Conservation (phyloP, 2,113 vertebrate genomes). For the Tautogolabrus adspersus region DNA sequence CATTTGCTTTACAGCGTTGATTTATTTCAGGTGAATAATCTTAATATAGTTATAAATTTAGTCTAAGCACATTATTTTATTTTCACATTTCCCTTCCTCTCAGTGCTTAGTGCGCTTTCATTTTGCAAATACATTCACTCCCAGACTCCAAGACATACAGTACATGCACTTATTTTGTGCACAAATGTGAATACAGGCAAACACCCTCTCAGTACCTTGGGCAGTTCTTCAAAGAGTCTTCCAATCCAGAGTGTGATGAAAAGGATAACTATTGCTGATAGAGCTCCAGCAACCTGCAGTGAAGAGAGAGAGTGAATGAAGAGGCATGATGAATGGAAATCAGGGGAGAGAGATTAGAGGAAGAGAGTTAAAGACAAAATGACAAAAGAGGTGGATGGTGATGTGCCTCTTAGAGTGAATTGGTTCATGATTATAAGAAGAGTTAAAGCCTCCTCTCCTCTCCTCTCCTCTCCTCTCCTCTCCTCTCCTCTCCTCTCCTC, state of each 20-base stretch:
- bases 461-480: slow-evolving; percentile 16
- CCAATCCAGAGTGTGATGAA: slow-evolving; percentile 92
- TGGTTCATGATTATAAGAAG: slow-evolving; percentile 25
- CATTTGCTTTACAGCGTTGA: too few relatives aligned
- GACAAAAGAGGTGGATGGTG: slow-evolving; percentile 24
- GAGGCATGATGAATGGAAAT: slow-evolving; percentile 27
- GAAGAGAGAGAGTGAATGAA: background rate
- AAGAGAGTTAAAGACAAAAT: background rate
- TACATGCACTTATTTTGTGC: background rate
- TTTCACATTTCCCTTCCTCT: background rate
- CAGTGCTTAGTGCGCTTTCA: background rate
- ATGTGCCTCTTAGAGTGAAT: slow-evolving; percentile 9
- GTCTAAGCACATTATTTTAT: background rate
- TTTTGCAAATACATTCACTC: slow-evolving; percentile 5
- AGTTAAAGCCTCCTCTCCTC: slow-evolving; percentile 13
- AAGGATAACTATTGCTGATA: slow-evolving; percentile 91
- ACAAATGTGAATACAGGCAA: background rate
- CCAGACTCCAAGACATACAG: slow-evolving; percentile 4
- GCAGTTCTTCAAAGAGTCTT: slow-evolving; percentile 89
- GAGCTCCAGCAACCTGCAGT: slow-evolving; percentile 87
- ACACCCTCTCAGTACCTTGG: slow-evolving; percentile 86
- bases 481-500: too few relatives aligned
- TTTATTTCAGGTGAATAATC: too few relatives aligned
- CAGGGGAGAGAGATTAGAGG: slow-evolving; percentile 5
- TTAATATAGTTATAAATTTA: too few relatives aligned